Conservation (phyloP, 30 jellyfish, hydroid and myxozoan genomes). For the Morbakka virulenta region DNA sequence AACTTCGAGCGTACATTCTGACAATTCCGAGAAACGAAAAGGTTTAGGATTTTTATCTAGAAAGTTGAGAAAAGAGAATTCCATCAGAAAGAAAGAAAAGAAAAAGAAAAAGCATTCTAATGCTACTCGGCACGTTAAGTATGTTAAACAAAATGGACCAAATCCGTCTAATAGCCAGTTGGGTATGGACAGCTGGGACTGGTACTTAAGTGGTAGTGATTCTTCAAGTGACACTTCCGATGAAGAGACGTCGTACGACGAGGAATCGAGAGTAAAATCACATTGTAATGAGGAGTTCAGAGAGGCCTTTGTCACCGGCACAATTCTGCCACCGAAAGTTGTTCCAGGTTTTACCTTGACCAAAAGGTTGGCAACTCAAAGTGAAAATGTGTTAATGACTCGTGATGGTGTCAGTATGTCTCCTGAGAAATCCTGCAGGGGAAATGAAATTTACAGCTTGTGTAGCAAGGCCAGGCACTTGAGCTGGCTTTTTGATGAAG, state of each 20-base stretch:
- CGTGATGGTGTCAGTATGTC: not conserved
- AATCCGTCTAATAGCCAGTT: conserved; percentile 29
- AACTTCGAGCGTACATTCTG: not conserved
- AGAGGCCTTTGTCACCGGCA: not conserved
- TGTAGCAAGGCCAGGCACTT: not conserved
- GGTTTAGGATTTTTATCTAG: not conserved
- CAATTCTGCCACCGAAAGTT: not conserved
- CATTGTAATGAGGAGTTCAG: not conserved
- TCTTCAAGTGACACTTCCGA: conserved; percentile 58
- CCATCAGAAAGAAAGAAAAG: not conserved
- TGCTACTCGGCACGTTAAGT: too few relatives aligned
- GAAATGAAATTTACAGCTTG: not conserved
- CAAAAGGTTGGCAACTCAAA: not conserved
- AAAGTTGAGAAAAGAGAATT: too few relatives aligned
- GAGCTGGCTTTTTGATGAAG: not conserved
- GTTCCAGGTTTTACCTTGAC: not conserved
- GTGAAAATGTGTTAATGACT: not conserved
- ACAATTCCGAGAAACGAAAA: not conserved
- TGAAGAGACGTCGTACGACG: conserved; percentile 18
- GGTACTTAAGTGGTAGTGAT: conserved; percentile 16
- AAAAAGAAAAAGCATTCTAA: not conserved
- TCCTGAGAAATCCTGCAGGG: not conserved
- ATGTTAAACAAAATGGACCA: not conserved
- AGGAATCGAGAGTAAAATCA: not conserved
- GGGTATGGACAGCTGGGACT: conserved; percentile 21